A percentile compares a stretch with the other conserved stretches of the same genome.
These are phyloP conservation scores for Montipora foliosa DNA, from an alignment of 64 coral and sea anemone species.

Conservation along the genomic window DNA sequence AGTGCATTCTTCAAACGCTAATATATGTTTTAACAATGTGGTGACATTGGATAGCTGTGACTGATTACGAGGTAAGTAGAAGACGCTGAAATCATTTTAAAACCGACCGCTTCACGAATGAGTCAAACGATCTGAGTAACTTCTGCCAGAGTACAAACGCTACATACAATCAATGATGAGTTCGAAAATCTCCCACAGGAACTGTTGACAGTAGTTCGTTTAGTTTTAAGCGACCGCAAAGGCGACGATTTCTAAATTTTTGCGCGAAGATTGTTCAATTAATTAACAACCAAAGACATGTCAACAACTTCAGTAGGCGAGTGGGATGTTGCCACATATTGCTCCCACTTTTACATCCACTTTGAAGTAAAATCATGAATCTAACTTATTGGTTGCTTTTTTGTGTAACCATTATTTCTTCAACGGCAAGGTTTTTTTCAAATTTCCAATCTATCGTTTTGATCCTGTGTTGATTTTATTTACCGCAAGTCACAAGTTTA, in stretches of 20 bases:
- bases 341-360: background rate
- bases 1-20: background rate
- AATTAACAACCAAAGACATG: too few relatives aligned
- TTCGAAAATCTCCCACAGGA: too few relatives aligned
- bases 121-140: background rate
- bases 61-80: background rate
- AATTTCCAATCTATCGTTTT: background rate
- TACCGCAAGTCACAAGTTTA: background rate
- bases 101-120: background rate
- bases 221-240: too few relatives aligned
- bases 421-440: too few relatives aligned
- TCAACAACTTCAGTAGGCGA: background rate
- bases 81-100: too few relatives aligned
- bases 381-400: background rate
- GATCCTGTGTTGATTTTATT: background rate
- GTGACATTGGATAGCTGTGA: background rate
- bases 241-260: too few relatives aligned
- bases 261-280: too few relatives aligned
- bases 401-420: too few relatives aligned
- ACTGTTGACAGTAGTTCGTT: too few relatives aligned
- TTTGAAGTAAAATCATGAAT: background rate
- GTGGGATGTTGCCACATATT: background rate
- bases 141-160: background rate
- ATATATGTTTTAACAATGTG: background rate
- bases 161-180: too few relatives aligned